A percentile compares a stretch with the other conserved stretches of the same genome.
These are phyloP conservation scores for Thamnaconus septentrionalis DNA, from an alignment of 2,113 vertebrate species.

Conservation along the genomic window DNA sequence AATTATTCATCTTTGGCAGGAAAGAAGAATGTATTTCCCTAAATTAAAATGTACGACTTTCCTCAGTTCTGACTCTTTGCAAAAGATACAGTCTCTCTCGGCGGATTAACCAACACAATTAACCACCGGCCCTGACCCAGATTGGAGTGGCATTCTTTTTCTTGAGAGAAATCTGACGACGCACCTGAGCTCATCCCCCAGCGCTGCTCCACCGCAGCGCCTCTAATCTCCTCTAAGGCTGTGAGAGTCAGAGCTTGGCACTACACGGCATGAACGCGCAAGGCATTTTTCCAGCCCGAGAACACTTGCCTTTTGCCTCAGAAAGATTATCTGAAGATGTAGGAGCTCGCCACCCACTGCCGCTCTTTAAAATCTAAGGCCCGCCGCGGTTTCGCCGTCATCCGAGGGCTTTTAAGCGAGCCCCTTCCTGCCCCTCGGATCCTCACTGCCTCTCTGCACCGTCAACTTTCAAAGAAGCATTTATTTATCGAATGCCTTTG, in stretches of 20 bases:
- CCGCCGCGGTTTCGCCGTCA: constrained; percentile 13
- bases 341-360: constrained; percentile 48
- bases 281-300: not conserved
- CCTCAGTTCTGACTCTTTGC: no score
- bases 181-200: constrained; percentile 28
- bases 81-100: no score
- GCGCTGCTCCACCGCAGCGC: constrained; percentile 3
- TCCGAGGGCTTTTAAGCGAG: constrained; percentile 8
- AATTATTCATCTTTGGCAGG: no score
- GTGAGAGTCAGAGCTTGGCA: constrained; percentile 6
- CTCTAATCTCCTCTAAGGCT: constrained; percentile 34
- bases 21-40: no score
- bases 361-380: constrained; percentile 37
- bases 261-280: constrained; percentile 2
- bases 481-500: constrained; percentile 38
- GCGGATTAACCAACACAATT: not conserved
- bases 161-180: constrained; percentile 1
- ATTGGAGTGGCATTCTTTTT: constrained; percentile 21
- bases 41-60: no score
- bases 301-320: constrained; percentile 20
- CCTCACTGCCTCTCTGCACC: constrained; percentile 10
- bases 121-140: constrained; percentile 10
- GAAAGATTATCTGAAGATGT: constrained; percentile 45
- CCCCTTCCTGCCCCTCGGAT: constrained; percentile 8
- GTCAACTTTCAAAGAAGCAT: constrained; percentile 40